Evolutionary conservation across 2,888 invertebrate genomes (phyloP).

Genomic region (Agonum fuliginosum): DNA sequence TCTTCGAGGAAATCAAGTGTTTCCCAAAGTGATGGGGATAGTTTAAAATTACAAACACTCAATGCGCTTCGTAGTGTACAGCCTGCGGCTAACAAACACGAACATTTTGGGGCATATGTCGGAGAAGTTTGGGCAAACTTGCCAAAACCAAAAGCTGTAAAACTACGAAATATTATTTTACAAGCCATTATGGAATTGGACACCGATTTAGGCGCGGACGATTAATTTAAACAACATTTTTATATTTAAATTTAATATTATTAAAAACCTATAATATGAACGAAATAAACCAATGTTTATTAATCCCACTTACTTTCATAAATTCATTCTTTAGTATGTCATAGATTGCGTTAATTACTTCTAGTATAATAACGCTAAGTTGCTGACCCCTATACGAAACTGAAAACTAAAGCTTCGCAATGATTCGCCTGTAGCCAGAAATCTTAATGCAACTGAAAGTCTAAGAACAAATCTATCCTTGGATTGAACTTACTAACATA

Average conservation of each 20-base stretch:
- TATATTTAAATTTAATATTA: too few species aligned
- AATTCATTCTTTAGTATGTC: neutral
- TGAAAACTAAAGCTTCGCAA: neutral
- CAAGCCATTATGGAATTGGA: neutral
- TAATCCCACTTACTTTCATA: neutral
- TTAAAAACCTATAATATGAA: too few species aligned
- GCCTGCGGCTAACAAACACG: neutral
- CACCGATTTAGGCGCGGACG: neutral
- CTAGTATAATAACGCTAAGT: neutral
- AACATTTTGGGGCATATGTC: neutral
- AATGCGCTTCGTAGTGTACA: neutral
- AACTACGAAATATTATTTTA: neutral
- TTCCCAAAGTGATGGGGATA: neutral
- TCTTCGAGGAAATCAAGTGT: neutral
- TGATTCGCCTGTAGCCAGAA: constrained; percentile 4
- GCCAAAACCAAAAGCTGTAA: neutral
- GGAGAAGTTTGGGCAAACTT: neutral
- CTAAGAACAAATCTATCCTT: neutral
- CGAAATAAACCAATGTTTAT: neutral
- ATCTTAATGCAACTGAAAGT: neutral
- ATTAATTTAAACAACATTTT: neutral
- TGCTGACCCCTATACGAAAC: neutral
- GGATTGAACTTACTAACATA: too few species aligned
- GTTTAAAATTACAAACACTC: neutral
- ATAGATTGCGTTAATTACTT: neutral